Evolutionary conservation across 2,888 invertebrate genomes (phyloP).

Genomic region (Eucera pruinosa): DNA sequence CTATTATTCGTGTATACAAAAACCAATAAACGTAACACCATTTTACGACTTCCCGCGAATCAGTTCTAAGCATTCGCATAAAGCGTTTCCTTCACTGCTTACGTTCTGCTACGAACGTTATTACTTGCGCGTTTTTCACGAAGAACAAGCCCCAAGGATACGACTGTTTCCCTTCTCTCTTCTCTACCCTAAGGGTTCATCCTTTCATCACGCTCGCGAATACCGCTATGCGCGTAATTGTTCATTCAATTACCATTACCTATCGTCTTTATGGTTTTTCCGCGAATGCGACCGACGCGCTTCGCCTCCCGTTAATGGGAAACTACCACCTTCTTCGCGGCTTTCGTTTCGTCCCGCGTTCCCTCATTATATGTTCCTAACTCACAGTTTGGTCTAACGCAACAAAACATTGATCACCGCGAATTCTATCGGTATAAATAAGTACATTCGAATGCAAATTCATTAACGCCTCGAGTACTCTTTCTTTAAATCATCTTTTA

Average conservation of each 20-base stretch:
- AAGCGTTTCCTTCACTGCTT: constrained; percentile 40
- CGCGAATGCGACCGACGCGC: constrained; percentile 41
- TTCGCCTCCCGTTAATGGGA: constrained; percentile 36
- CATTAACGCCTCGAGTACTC: too few relatives aligned
- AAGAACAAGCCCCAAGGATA: constrained; percentile 12
- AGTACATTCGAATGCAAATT: too few relatives aligned
- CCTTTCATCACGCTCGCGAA: constrained; percentile 26
- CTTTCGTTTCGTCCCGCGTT: constrained; percentile 25
- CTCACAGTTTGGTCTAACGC: too few relatives aligned
- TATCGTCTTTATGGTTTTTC: constrained; percentile 60
- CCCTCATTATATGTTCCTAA: not conserved
- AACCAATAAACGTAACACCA: not conserved
- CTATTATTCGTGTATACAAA: too few relatives aligned
- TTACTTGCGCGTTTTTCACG: constrained; percentile 31
- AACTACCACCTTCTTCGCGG: constrained; percentile 6
- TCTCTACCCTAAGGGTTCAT: too few relatives aligned
- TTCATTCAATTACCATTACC: constrained; percentile 65
- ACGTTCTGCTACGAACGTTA: constrained; percentile 21
- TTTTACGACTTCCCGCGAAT: constrained; percentile 59
- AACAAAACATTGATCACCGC: too few relatives aligned
- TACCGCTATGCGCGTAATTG: constrained; percentile 55
- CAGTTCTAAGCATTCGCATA: constrained; percentile 13
- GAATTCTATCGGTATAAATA: too few relatives aligned
- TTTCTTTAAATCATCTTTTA: too few relatives aligned
- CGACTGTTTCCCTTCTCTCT: constrained; percentile 2